Evolutionary conservation across 2,888 invertebrate species (phyloP), one percentile per base, ranked within the genome.

Genomic region (Catotricha subobsoleta): DNA sequence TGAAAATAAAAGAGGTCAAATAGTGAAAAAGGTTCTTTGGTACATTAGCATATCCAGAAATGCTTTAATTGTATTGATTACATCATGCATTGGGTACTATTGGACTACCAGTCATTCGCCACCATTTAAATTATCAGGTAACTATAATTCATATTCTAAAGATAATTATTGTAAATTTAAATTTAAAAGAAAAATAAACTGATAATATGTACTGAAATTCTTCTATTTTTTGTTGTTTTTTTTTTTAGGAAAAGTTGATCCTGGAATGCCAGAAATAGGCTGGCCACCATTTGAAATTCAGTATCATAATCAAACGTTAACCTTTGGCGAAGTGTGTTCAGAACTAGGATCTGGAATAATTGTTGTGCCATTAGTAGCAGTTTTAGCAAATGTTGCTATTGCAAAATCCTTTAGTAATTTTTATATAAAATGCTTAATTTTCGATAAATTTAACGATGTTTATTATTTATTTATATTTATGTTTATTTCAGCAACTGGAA

Each of bases 311-410:
- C 46, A 47, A 1, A 59, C 58, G 2, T 64, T 68, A 39, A 70
- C 71, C 0, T 76, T 82, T 52, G 40, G 63, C 5, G 76, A 76
- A 49, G 81, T 86, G 72, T 68, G 75, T 43, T 62, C 68, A 44
- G 68, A 74, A 52, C 68, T 92, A 43, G 82, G 87, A 44, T 67
- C 76, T 41, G 84, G 84, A 10, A 70, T 91, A 38, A 51, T 81
- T 41, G 72, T 94, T 47, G 66, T 90, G 50, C 90, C 94, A 3
- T 58, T 92, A 25, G 77, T 92, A 42, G 82, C 87, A 46, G 78
- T 94, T 43, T 65, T 94, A 45, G 90, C 91, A 39, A 88, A 91
- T 55, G 83, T 92, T 44, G 91, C 94, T 23, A 94, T 95, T 50
- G 91, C 90, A 12, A 94, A 92, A 66, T 80, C 88, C 7, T 94